phyloP scores from a whole-genome alignment of 1,140 invertebrate species.

The Anastatus disparis region DNA sequence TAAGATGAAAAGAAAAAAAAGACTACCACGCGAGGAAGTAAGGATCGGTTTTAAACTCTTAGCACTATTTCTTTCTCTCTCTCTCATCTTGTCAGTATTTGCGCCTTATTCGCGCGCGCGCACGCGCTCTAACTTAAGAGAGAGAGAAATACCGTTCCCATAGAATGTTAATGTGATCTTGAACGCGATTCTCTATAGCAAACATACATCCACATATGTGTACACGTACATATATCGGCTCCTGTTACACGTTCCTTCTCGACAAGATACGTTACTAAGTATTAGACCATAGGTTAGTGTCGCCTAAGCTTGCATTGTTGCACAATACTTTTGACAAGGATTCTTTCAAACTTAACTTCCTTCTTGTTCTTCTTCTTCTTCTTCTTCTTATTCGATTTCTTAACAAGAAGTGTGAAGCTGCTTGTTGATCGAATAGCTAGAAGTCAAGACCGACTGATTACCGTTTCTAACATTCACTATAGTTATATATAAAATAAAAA shows the following conservation, averaged over 20 bases:
- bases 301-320: conserved; percentile 19
- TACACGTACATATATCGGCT: too few relatives aligned
- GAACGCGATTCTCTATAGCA: conserved; percentile 16
- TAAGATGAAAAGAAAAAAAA: too few relatives aligned
- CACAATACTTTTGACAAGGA: too few relatives aligned
- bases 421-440: conserved; percentile 39
- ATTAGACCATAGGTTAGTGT: too few relatives aligned
- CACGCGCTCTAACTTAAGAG: conserved; percentile 29
- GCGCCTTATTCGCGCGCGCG: background rate
- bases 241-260: conserved; percentile 10
- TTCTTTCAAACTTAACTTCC: too few relatives aligned
- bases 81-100: background rate
- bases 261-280: too few relatives aligned
- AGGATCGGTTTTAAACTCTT: conserved; percentile 19
- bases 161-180: conserved; percentile 58
- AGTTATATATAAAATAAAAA: too few relatives aligned
- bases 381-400: too few relatives aligned
- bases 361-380: conserved; percentile 37
- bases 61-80: background rate
- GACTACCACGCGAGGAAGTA: conserved; percentile 18
- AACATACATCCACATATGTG: too few relatives aligned
- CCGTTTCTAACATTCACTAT: too few relatives aligned
- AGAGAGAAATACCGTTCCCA: conserved; percentile 58
- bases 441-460: background rate
- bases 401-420: background rate